Evolutionary conservation across 2,888 invertebrate genomes (phyloP).

Genomic region (Eupithecia pulchellata): DNA sequence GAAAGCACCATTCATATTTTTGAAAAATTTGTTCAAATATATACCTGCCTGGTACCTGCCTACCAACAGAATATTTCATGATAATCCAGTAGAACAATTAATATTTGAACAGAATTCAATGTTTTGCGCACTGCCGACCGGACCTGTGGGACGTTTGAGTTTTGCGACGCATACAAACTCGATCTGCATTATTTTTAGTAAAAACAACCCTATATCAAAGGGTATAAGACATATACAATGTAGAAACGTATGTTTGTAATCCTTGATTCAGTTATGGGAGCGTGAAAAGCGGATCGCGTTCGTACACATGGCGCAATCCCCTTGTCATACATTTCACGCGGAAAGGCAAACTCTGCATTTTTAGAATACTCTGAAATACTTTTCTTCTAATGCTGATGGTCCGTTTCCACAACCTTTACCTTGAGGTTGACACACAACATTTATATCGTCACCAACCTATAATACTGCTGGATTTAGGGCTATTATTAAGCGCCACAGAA

Average conservation of each 20-base stretch:
- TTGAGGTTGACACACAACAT: no score
- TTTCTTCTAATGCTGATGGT: neutral
- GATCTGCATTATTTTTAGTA: neutral
- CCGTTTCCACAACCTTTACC: no score
- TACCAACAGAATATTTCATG: conserved; percentile 18
- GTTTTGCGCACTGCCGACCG: conserved; percentile 49
- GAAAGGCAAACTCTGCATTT: conserved; percentile 56
- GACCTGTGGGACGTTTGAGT: conserved; percentile 52
- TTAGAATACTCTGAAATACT: conserved; percentile 15
- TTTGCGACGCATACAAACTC: conserved; percentile 36
- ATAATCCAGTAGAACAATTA: conserved; percentile 39
- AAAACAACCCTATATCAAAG: conserved; percentile 21
- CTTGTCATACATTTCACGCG: conserved; percentile 58
- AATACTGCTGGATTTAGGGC: no score
- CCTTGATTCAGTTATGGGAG: conserved; percentile 61
- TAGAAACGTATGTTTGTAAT: conserved; percentile 44
- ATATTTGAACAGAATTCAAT: conserved; percentile 55
- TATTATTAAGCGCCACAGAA: no score
- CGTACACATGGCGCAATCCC: conserved; percentile 58
- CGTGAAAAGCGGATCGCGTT: conserved; percentile 61
- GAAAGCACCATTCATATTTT: neutral
- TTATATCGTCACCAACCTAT: no score
- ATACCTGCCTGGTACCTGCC: neutral
- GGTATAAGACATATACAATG: conserved; percentile 4
- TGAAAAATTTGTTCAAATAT: neutral